phyloP scores from a whole-genome alignment of 2,797 vertebrate species.

The Streptopelia turtur region DNA sequence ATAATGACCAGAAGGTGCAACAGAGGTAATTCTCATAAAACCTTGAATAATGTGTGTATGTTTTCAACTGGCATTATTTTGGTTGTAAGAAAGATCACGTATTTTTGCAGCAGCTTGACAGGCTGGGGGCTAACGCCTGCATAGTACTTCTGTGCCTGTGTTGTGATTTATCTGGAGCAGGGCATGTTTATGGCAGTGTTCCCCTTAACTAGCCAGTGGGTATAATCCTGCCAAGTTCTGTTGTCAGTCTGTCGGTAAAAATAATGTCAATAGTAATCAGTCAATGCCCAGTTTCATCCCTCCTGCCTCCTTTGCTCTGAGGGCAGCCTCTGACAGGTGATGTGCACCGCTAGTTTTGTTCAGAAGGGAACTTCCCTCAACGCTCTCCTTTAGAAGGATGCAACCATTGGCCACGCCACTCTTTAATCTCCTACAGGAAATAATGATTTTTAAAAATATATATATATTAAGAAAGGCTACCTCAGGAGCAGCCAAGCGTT shows the following conservation, averaged over 20 bases:
- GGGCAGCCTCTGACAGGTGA: neutral
- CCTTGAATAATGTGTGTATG: neutral
- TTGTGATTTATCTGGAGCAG: neutral
- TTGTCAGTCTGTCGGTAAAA: neutral
- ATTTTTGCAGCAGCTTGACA: constrained; percentile 10
- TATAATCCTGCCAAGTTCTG: constrained; percentile 34
- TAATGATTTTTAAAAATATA: neutral
- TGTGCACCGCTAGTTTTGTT: neutral
- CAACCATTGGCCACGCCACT: neutral
- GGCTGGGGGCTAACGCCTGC: neutral
- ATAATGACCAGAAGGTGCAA: neutral
- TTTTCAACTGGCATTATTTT: neutral
- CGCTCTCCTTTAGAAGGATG: neutral
- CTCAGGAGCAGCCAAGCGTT: neutral
- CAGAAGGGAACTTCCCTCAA: neutral
- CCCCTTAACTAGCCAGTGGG: neutral
- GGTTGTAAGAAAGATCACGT: neutral
- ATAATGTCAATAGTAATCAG: constrained; percentile 16
- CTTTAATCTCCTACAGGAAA: neutral
- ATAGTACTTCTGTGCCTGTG: neutral
- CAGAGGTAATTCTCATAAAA: neutral
- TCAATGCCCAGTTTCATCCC: neutral
- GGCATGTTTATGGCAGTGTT: neutral
- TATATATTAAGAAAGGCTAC: neutral
- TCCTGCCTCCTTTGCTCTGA: neutral